Evolutionary conservation across 2,113 vertebrate species (phyloP).

Genomic region (Lepus timidus): DNA sequence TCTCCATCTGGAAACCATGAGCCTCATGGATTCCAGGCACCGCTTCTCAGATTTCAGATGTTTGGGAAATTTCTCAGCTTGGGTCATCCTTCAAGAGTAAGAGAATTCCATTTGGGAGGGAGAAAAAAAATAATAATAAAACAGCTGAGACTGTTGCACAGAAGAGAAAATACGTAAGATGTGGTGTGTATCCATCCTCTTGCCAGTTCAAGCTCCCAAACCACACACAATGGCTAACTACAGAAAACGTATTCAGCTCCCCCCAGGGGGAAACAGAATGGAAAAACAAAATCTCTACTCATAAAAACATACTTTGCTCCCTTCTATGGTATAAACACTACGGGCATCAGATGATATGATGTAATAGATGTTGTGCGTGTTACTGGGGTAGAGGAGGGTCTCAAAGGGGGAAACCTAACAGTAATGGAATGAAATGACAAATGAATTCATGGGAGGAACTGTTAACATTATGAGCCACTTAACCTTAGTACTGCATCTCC

Average conservation of each 20-base stretch:
- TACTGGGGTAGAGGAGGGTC: neutral
- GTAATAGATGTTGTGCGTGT: constrained; percentile 41
- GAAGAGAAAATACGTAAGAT: constrained; percentile 81
- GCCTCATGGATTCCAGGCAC: constrained; percentile 51
- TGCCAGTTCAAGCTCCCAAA: constrained; percentile 56
- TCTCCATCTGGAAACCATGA: constrained; percentile 78
- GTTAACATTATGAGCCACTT: constrained; percentile 26
- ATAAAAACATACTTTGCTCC: constrained; percentile 31
- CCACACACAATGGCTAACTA: constrained; percentile 78
- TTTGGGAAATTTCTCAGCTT: constrained; percentile 71
- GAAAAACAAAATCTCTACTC: constrained; percentile 58
- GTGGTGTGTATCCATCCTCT: neutral
- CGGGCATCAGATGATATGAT: constrained; percentile 48
- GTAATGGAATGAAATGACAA: constrained; percentile 10
- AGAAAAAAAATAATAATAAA: neutral
- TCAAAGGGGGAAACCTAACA: constrained; percentile 1
- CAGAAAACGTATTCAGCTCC: constrained; percentile 39
- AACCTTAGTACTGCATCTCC: neutral
- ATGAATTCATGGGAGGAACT: neutral
- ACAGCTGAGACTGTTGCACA: constrained; percentile 78
- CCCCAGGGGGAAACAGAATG: constrained; percentile 65
- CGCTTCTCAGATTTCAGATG: constrained; percentile 74
- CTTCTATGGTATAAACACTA: constrained; percentile 58
- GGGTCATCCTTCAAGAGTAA: constrained; percentile 69
- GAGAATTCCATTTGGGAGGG: constrained; percentile 66